Evolutionary conservation across 2,888 invertebrate genomes (phyloP), one percentile per base, ranked within the genome.

Genomic region (Apocheima hispidaria): DNA sequence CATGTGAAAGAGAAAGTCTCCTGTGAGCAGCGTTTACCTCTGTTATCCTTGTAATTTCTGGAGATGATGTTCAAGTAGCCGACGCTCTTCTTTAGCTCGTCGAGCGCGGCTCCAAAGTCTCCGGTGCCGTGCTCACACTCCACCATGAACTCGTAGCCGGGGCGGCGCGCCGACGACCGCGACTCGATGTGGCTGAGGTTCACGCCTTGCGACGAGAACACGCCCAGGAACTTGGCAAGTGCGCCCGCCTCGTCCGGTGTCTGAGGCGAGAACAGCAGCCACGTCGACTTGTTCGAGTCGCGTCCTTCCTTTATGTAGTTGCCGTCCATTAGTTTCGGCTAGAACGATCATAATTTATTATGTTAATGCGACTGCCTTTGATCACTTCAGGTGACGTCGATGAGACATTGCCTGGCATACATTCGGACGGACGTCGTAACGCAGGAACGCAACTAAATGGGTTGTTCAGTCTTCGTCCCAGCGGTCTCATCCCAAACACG

Each of bases 161-260:
- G 95, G 35, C 95, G 93, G 63, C 98, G 94, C 50, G 96, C 94
- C 0, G 98, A 98, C 0, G 98, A 98, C 4, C 92, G 94, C 0
- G 99, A 99, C 86, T 99, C 99, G 63, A 99, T 99, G 86, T 99
- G 98, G 68, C 96, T 91, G 58, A 99, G 94, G 86, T 99, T 99
- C 14, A 99, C 96, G 50, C 93, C 93, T 69, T 95, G 90, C 9
- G 93, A 96, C 84, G 98, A 96, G 87, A 99, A 99, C 21, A 99
- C 95, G 81, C 96, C 96, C 62, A 99, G 93, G 59, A 96, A 97
- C 78, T 95, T 95, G 1, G 98, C 98, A 52, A 99, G 92, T 1
- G 97, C 96, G 1, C 99, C 99, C 2, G 98, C 96, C 79, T 96
- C 95, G 71, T 96, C 96, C 0, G 88, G 90, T 62, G 96, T 96